phyloP scores from a whole-genome alignment of 2,888 invertebrate genomes.

The Mesorhabditis belari region DNA sequence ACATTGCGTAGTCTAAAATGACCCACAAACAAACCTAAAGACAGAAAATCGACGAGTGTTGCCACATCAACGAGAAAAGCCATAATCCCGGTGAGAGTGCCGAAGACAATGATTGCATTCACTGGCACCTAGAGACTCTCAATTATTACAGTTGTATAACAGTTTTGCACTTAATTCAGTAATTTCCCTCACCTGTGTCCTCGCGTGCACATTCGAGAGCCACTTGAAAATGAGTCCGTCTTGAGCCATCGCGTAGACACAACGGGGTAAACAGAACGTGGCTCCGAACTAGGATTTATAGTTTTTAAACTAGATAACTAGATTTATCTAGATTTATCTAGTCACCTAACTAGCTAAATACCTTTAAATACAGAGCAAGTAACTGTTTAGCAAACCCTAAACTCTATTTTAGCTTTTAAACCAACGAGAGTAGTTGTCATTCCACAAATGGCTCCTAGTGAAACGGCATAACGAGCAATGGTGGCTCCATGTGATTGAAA shows the following conservation, averaged over 20 bases:
- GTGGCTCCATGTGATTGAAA: constrained; percentile 17
- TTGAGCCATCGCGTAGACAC: too few relatives aligned
- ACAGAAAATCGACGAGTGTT: constrained; percentile 24
- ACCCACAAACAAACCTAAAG: constrained; percentile 14
- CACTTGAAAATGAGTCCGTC: constrained; percentile 30
- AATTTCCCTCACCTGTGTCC: constrained; percentile 9
- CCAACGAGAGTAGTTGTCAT: constrained; percentile 18
- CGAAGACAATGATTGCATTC: constrained; percentile 27
- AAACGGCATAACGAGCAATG: constrained; percentile 10
- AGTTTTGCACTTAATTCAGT: too few relatives aligned
- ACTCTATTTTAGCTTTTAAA: too few relatives aligned
- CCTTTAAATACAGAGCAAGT: too few relatives aligned
- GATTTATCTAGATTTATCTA: too few relatives aligned
- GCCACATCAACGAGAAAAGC: constrained; percentile 28
- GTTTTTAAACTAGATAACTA: too few relatives aligned
- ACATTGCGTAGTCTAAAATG: too few relatives aligned
- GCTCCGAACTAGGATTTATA: constrained; percentile 16
- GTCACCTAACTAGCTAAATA: too few relatives aligned
- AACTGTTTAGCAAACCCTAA: too few relatives aligned
- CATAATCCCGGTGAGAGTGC: constrained; percentile 18
- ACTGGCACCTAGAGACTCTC: constrained; percentile 16
- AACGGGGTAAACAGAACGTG: constrained; percentile 24
- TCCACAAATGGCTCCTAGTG: constrained; percentile 20
- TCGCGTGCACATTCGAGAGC: constrained; percentile 19
- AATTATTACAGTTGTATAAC: background rate